Evolutionary conservation across 2,113 vertebrate species (phyloP), one percentile per base, ranked within the genome.

Genomic region (Vimba vimba): DNA sequence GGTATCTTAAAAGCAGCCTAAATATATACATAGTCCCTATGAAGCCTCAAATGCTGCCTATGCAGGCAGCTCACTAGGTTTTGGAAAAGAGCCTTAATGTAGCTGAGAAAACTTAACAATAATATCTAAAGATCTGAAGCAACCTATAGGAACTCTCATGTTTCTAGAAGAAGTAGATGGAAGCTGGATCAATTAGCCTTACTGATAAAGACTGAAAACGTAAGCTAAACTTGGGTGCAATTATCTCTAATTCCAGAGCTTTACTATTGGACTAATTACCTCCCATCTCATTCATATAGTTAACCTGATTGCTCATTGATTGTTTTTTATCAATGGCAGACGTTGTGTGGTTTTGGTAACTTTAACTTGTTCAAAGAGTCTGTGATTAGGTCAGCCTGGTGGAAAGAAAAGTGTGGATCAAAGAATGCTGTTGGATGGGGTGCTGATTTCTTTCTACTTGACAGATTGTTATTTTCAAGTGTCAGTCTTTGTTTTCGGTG

Each of bases 251-350:
- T 90, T 91, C 88, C 88, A 90, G 89, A 91, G 89, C 85, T 39
- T 39, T 88, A 88, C 91, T 90, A 89, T 76, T 68, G 79, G 75
- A 76, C 85, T 90, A 91, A 93, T 93, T 93, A 88, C 87, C 89
- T 83, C 69, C 39, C 84, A 87, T 89, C 86, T 90, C 69, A 86
- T 90, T 87, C 81, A 87, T 90, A 87, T 55, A 89, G 91, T 93
- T 91, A 92, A 87, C 84, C 74, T 88, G 92, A 90, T 89, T 92
- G 90, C 87, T 88, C 87, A 84, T 86, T 90, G 92, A 92, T 92
- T 93, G 89, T 74, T 50, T 76, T 77, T 80, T 71, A 1, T 75
- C 5, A 79, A 81, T 7, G 30, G 76, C 73, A 27, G 85, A 81
- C 77, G 55, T 84, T 76, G 85, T 88, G 86, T 85, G 90, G 86